Conservation (phyloP, 2,888 invertebrate species). For the Eilema griseolum region DNA sequence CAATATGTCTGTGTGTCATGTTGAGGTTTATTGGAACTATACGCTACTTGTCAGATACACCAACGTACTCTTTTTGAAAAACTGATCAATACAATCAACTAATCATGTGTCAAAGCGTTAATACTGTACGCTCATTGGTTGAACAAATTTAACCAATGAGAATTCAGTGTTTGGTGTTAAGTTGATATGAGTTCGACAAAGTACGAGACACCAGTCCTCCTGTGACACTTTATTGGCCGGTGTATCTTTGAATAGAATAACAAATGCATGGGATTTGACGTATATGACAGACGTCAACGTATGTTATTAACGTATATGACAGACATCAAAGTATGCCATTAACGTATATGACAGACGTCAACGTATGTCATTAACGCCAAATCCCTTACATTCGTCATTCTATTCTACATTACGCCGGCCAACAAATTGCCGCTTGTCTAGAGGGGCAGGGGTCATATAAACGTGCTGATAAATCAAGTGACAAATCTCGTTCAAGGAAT, state of each 20-base stretch:
- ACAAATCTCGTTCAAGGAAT: background rate
- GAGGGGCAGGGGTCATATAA: no score
- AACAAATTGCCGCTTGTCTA: no score
- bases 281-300: no score
- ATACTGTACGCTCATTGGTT: slow-evolving; percentile 4
- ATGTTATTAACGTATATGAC: no score
- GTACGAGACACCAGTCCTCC: background rate
- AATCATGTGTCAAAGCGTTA: background rate
- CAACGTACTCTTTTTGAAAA: background rate
- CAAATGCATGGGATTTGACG: no score
- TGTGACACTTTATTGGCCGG: no score
- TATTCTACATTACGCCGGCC: no score
- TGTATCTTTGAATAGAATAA: no score
- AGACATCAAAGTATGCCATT: no score
- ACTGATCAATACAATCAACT: background rate
- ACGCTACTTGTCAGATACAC: background rate
- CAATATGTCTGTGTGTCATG: slow-evolving; percentile 6
- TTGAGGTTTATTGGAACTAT: slow-evolving; percentile 13
- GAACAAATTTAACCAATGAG: background rate
- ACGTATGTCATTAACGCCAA: no score
- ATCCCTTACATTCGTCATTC: no score
- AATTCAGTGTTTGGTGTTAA: background rate
- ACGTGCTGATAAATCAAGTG: background rate
- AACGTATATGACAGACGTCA: no score
- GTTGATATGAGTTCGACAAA: background rate